Evolutionary conservation across 1,140 invertebrate genomes (phyloP).

Genomic region (Plectus sambesii): DNA sequence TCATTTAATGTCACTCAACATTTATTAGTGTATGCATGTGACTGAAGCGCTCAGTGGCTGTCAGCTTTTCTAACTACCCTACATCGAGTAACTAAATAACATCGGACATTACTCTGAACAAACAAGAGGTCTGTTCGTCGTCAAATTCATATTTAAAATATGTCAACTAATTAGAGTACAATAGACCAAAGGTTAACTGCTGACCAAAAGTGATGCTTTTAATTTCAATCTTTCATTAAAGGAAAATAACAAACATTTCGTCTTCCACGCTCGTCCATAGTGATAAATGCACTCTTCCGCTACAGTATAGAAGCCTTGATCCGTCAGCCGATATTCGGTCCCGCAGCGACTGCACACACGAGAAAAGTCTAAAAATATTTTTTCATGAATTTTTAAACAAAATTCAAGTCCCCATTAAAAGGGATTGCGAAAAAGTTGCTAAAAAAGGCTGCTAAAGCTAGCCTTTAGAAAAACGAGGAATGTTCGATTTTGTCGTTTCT

Average conservation of each 20-base stretch:
- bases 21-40: conserved; percentile 11
- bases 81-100: no score
- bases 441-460: no score
- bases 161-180: not conserved
- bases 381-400: no score
- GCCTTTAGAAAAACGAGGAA: no score
- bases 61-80: no score
- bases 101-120: no score
- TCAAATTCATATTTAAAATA: conserved; percentile 40
- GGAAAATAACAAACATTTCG: conserved; percentile 35
- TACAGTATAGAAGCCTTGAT: conserved; percentile 57
- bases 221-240: not conserved
- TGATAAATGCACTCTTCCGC: conserved; percentile 65
- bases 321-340: conserved; percentile 57
- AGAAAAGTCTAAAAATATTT: conserved; percentile 24
- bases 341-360: conserved; percentile 62
- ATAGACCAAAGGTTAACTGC: conserved; percentile 10
- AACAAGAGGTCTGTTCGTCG: not conserved
- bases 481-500: no score
- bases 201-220: conserved; percentile 5
- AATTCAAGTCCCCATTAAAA: no score
- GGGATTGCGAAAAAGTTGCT: no score
- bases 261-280: conserved; percentile 59
- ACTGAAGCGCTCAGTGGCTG: no score
- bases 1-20: no score